phyloP scores from a whole-genome alignment of 35 echinoderm and acorn worm genomes.

The Strongylocentrotus purpuratus region DNA sequence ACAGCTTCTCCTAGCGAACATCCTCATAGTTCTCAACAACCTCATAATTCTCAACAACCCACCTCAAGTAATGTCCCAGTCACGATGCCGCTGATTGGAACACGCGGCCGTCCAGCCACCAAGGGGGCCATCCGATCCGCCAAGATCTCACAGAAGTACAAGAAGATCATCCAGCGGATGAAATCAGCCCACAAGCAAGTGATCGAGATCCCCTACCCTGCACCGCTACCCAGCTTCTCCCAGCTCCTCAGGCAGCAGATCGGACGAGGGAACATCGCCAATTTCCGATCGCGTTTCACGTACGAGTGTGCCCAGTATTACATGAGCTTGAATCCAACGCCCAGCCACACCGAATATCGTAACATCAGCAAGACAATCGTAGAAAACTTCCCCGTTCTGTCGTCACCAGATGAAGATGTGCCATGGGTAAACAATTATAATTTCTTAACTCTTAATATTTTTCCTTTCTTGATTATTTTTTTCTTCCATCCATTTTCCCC shows the following conservation, averaged over 20 bases:
- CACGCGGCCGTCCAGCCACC: slow-evolving; percentile 24
- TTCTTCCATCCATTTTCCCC: not conserved
- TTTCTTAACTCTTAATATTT: not conserved
- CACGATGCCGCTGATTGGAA: slow-evolving; percentile 31
- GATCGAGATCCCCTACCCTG: slow-evolving; percentile 62
- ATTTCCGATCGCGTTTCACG: slow-evolving; percentile 65
- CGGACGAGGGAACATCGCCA: slow-evolving; percentile 63
- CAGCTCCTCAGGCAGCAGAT: slow-evolving; percentile 70
- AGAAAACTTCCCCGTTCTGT: slow-evolving; percentile 53
- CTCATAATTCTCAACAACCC: not conserved
- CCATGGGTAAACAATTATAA: slow-evolving; percentile 2
- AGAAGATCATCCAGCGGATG: slow-evolving; percentile 68
- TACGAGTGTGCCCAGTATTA: slow-evolving; percentile 82
- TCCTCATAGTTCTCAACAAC: not conserved
- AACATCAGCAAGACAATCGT: slow-evolving; percentile 79
- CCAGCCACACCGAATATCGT: slow-evolving; percentile 64
- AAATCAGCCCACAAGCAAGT: slow-evolving; percentile 8
- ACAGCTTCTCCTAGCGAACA: not conserved
- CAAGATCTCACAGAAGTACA: slow-evolving; percentile 70
- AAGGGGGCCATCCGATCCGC: slow-evolving; percentile 53
- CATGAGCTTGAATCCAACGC: slow-evolving; percentile 71
- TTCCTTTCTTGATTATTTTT: not conserved
- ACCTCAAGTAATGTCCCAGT: not conserved
- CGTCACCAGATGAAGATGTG: slow-evolving; percentile 35
- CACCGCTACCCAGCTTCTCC: slow-evolving; percentile 64